These are phyloP conservation scores for Synchiropus splendidus DNA, from an alignment of 2,113 vertebrate genomes.

Conservation along the genomic window DNA sequence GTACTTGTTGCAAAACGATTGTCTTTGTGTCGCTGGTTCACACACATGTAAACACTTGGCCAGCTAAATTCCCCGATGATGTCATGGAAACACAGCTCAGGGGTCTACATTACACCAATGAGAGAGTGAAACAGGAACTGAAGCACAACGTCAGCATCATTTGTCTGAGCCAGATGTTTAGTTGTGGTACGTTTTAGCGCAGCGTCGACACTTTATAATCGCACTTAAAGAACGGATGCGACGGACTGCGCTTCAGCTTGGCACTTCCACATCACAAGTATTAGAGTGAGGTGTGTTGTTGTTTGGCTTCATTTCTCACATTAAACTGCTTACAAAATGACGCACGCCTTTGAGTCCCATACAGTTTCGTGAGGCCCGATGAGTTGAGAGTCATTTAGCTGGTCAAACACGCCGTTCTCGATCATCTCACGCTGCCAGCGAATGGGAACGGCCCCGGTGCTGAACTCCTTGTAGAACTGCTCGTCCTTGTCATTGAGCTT, in stretches of 20 bases:
- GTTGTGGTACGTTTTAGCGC: too few species aligned
- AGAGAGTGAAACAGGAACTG: too few species aligned
- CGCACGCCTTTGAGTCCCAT: slow-evolving; percentile 68
- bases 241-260: background rate
- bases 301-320: background rate
- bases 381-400: slow-evolving; percentile 61
- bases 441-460: slow-evolving; percentile 73
- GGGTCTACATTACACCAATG: too few species aligned
- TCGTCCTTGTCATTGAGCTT: slow-evolving; percentile 71
- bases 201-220: too few species aligned
- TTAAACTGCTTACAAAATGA: slow-evolving; percentile 58
- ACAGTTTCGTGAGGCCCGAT: slow-evolving; percentile 10
- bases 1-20: too few species aligned
- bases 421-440: slow-evolving; percentile 82
- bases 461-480: slow-evolving; percentile 77
- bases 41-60: too few species aligned
- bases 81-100: too few species aligned
- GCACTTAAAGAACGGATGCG: slow-evolving; percentile 1
- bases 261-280: slow-evolving; percentile 1
- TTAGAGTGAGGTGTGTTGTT: background rate
- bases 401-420: slow-evolving; percentile 76
- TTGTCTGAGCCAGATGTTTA: too few species aligned
- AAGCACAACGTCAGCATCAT: too few species aligned
- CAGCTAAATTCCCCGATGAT: too few species aligned
- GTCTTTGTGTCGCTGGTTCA: too few species aligned